Base-by-base conservation (phyloP, 2,797 vertebrate genomes). In the Margarornis squamiger region DNA sequence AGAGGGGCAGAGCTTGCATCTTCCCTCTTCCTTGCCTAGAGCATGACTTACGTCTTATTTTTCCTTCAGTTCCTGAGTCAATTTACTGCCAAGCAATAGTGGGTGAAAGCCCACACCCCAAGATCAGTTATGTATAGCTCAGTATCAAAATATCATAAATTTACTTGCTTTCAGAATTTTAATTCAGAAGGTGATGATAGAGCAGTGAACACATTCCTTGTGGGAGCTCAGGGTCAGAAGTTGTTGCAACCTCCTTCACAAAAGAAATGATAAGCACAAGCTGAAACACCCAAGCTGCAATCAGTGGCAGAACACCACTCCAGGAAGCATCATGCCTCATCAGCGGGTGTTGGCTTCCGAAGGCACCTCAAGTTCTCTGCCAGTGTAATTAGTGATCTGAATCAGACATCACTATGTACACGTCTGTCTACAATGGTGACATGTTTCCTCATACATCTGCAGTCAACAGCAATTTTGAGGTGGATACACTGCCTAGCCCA, bases 341-440 rank as follows among this genome's bases (percentile, higher is more conserved):
- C 55, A 78, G 54, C 1, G 14, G 92, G 85, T 78, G 77, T 86
- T 92, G 92, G 51, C 80, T 74, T 92, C 92, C 77, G 39, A 79
- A 89, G 68, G 82, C 68, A 85, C 77, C 71, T 86, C 74, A 88
- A 84, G 36, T 18, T 61, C 58, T 54, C 57, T 92, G 71, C 80
- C 82, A 78, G 88, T 55, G 79, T 92, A 82, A 96, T 96, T 94
- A 94, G 59, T 43, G 90, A 95, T 92, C 95, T 85, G 65, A 93
- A 93, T 96, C 89, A 96, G 94, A 94, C 88, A 95, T 92, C 16
- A 0, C 76, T 91, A 26, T 17, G 58, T 78, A 84, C 90, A 88
- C 0, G 15, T 86, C 93, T 91, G 85, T 94, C 81, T 93, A 54
- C 85, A 91, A 21, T 23, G 59, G 77, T 79, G 90, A 94, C 77